Evolutionary conservation across 2,888 invertebrate genomes (phyloP), one percentile per base, ranked within the genome.

Genomic region (Drosophila cracens): DNA sequence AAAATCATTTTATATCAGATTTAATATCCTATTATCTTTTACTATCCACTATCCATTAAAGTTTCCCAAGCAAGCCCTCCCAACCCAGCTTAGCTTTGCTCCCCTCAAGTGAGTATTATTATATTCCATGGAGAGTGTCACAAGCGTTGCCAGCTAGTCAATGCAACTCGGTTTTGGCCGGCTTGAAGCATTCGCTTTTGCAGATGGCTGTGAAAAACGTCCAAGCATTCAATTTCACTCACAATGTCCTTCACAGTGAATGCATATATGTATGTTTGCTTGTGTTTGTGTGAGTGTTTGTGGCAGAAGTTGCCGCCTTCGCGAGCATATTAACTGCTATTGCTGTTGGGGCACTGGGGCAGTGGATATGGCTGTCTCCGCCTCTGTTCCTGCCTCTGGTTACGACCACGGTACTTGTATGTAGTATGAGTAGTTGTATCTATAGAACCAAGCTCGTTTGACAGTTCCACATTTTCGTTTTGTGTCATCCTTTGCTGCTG

Each of bases 171-270:
- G 16, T 27, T 25, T 27, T 13, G 29, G 49, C 18, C 36, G 16
- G 7, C 10, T 25, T 34, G n/a, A 25, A 21, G n/a, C 25, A 56
- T 34, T 29, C n/a, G 33, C 46, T 54, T 61, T 57, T 54, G 49
- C 56, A 59, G 54, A 16, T 60, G 63, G 52, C 54, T 66, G 43
- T 52, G 56, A 43, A 63, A 53, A 77, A 73, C 70, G 80, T 76
- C 70, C 84, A 68, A 67, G 74, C 75, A 74, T 87, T 89, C 74
- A 76, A 80, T 89, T 77, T 80, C 74, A 76, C 80, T 87, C 61
- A 70, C 75, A 71, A 70, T 84, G 89, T 89, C 87, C 89, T 85
- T 85, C 89, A 84, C 78, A 80, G 74, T 67, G 74, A 74, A 69
- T 70, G 70, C 67, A 70, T 73, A 40, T 53, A 29, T 60, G 56